Base-by-base conservation (phyloP, 2,113 vertebrate species). In the Mus spicilegus region DNA sequence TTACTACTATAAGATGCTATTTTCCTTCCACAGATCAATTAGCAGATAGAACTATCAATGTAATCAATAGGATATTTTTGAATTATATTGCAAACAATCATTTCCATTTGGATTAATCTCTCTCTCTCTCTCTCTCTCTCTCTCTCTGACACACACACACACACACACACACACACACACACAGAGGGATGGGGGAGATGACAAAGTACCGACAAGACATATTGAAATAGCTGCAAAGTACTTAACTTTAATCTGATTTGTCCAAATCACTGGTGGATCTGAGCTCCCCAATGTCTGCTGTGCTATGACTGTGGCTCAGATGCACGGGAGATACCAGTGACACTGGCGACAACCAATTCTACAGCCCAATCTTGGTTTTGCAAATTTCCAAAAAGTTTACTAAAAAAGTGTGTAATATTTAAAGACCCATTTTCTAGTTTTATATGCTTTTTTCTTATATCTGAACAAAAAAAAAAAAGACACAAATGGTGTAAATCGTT, bases 361-460 rank as follows among this genome's bases (percentile, higher is more conserved):
- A 56, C 3, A 56, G 36, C 1, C 6, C 54, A n/a, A 86, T 89
- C 28, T 91, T 73, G 39, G 51, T 46, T 84, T 49, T 94, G 22
- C 9, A 87, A 82, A 89, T 72, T 70, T 75, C 24, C 13, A 75
- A 85, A 19, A 94, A 28, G n/a, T 69, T 75, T 84, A 7, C 5
- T 63, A 30, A 76, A 76, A 81, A 22, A 33, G 58, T 76, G 24
- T 77, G 3, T 86, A 36, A 51, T 36, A 90, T 61, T 90, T 72
- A 87, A 90, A 56, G n/a, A 63, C 12, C 49, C 8, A 49, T 63
- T 91, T 96, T 73, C 19, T 95, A 33, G 61, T 33, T 89, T 16
- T 30, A 89, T 46, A 20, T 92, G 46, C 4, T 84, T 96, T 96
- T 49, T 96, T 80, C 39, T 72, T 92, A 87, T 88, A 89, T 90